Evolutionary conservation across 1,140 invertebrate species (phyloP), one percentile per base, ranked within the genome.

Genomic region (Pogonomyrmex barbatus): DNA sequence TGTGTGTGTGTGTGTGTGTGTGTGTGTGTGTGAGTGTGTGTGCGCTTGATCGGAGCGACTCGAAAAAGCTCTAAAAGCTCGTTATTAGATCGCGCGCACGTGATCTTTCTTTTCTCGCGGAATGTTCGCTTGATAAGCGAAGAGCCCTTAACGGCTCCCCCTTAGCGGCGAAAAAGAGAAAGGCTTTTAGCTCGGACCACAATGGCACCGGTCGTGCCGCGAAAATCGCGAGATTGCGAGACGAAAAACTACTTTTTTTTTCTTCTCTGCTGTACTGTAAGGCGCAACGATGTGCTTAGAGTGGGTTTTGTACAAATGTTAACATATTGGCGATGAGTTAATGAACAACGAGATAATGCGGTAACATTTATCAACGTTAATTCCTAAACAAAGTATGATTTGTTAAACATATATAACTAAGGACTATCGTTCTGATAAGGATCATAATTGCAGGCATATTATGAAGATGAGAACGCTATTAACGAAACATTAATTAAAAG

Each of bases 41-140:
- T 24, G 24, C 0, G 30, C 17, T 30, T 75, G 79, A 75, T 83
- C 79, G 79, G 70, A 75, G 68, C 68, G 79, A 60, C 30, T 39
- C 30, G 79, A 39, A 24, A 24, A 24, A 24, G 24, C 62, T 79
- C 36, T 56, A 60, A 65, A 67, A 85, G 83, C 79, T 47, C 79
- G 79, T 83, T 83, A 83, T 83, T 75, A 83, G 79, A 83, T 83
- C 79, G 68, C n/a, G 79, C 79, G 79, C 67, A 73, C 79, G 68
- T 83, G 54, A 83, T 75, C 68, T 75, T 82, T 73, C 79, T 82
- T 82, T 83, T 83, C 54, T 14, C 56, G 79, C 56, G 68, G 67
- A 73, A 83, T 75, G 56, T 24, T 60, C 58, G 68, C 68, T 70
- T 75, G 79, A 83, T 73, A 83, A 75, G 68, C 67, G 79, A 83